Evolutionary conservation across 2,797 vertebrate species (phyloP), one percentile per base, ranked within the genome.

Genomic region (Parauchenoglanis ngamensis): DNA sequence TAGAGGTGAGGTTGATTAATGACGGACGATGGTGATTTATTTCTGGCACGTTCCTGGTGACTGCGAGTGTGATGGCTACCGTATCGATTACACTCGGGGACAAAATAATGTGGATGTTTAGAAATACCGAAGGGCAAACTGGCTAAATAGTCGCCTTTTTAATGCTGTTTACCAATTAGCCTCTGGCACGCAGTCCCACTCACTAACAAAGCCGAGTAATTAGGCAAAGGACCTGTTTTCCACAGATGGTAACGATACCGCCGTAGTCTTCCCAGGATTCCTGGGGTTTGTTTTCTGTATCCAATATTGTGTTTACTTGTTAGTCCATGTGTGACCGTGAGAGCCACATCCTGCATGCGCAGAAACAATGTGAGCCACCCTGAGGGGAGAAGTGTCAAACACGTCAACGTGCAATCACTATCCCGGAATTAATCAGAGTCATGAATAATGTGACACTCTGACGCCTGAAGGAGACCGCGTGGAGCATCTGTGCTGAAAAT

Each of bases 381-480:
- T 31, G 21, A 65, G n/a, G 82, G 75, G 19, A 49, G 25, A 79
- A 49, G 17, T 77, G 81, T 84, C 86, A 83, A 54, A 72, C 49
- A 57, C 12, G 2, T 68, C 73, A 63, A 31, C 59, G 31, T 49
- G 80, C 61, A 83, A 31, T 57, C 49, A 84, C 63, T 76, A 76
- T 83, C 40, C 80, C 11, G 13, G 31, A 28, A 46, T 40, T 67
- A 49, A 28, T 83, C 49, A 59, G 13, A 76, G 57, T 70, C 46
- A 35, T 35, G 63, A 56, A 67, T 87, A 57, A 63, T 28, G 49
- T 56, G 73, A 46, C 56, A 52, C 4, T 54, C 25, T 67, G 59
- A 68, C 2, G 54, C 54, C 54, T 35, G 76, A 21, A 79, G 76
- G 28, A 40, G 52, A 57, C 11, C 23, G 54, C 23, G 76, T 57